Percentiles rank a stretch among this genome's conserved stretches.
These are phyloP conservation scores for Mellivora capensis DNA, from an alignment of 2,113 vertebrate species.

Conservation along the genomic window DNA sequence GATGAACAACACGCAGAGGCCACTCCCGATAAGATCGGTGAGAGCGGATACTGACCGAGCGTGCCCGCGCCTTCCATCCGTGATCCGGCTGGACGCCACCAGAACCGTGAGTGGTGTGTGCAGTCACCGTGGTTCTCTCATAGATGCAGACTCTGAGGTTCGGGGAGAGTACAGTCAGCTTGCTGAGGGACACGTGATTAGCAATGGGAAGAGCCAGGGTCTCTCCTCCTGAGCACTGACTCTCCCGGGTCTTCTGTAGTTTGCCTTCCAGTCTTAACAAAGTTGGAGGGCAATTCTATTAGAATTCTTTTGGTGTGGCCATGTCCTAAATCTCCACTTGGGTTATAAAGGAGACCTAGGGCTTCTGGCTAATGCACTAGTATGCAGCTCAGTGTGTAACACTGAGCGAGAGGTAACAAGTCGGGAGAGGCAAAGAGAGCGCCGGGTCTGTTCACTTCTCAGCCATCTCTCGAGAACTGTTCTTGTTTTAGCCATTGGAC, in stretches of 20 bases:
- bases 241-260: background rate
- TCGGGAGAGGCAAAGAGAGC: background rate
- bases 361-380: background rate
- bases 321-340: background rate
- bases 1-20: background rate
- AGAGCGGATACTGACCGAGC: background rate
- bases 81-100: background rate
- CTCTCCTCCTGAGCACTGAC: no score
- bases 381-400: background rate
- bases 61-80: fast-evolving
- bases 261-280: background rate
- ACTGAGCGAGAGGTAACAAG: background rate
- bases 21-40: background rate
- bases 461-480: background rate
- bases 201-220: background rate
- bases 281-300: background rate
- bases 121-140: background rate
- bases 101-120: background rate
- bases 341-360: background rate
- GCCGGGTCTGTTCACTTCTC: background rate
- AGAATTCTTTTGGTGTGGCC: background rate
- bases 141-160: background rate
- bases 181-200: fast-evolving
- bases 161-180: background rate
- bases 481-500: background rate